Conservation (phyloP, 23 tunicate species). For the Ascidia mentula region DNA sequence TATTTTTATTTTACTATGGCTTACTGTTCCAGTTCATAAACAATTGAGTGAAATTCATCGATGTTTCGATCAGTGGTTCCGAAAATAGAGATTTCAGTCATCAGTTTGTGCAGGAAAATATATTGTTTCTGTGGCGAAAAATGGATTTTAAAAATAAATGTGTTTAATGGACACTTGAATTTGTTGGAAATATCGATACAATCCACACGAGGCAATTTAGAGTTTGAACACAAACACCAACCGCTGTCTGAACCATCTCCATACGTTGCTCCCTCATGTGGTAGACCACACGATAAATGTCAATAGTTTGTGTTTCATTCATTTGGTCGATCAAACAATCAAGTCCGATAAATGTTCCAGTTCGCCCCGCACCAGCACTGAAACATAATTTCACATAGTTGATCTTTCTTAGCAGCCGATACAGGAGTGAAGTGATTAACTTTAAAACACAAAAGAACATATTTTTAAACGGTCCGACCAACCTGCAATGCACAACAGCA, state of each 20-base stretch:
- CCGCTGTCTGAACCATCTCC: conserved; percentile 49
- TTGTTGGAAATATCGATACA: not conserved
- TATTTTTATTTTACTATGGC: too few species aligned
- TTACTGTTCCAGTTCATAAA: not conserved
- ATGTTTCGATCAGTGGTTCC: conserved; percentile 31
- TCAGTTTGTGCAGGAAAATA: conserved; percentile 38
- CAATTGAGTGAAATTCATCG: not conserved
- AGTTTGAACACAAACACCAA: not conserved
- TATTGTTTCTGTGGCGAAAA: conserved; percentile 45
- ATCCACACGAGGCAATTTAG: not conserved
- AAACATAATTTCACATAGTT: not conserved
- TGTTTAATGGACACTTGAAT: not conserved
- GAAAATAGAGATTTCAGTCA: conserved; percentile 24
- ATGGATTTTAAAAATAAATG: not conserved
- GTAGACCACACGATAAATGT: conserved; percentile 28
- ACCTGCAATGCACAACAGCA: conserved; percentile 52
- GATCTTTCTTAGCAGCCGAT: too few species aligned
- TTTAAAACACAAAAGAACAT: not conserved
- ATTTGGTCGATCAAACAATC: conserved; percentile 44
- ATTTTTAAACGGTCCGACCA: not conserved
- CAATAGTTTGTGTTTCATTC: conserved; percentile 8
- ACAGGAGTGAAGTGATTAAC: not conserved
- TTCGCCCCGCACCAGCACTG: conserved; percentile 85
- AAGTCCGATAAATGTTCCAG: conserved; percentile 53
- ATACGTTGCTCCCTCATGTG: conserved; percentile 54